Evolutionary conservation across 2,797 vertebrate species (phyloP).

Genomic region (Rallus crepitans): DNA sequence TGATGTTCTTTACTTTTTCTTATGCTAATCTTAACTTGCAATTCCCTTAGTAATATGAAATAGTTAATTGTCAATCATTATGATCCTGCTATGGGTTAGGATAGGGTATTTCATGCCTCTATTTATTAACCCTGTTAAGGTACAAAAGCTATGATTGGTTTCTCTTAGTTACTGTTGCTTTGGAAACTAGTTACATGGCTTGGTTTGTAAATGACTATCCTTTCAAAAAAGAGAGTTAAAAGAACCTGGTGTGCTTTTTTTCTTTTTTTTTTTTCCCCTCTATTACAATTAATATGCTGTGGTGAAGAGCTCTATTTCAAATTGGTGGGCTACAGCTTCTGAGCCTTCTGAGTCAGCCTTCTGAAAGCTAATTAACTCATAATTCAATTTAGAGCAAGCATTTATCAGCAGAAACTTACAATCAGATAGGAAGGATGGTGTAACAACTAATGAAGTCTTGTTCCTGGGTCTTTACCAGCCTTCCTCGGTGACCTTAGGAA

Average conservation of each 20-base stretch:
- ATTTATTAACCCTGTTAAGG: constrained; percentile 10
- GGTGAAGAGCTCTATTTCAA: background rate
- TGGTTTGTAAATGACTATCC: constrained; percentile 1
- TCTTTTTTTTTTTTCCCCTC: background rate
- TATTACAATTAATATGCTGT: background rate
- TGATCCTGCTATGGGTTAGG: background rate
- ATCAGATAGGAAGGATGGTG: background rate
- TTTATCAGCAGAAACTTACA: constrained; percentile 30
- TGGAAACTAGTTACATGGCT: constrained; percentile 49
- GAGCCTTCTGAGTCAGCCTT: constrained; percentile 2
- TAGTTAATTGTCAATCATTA: background rate
- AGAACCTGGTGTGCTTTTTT: background rate
- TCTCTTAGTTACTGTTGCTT: constrained; percentile 70
- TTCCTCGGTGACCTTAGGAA: background rate
- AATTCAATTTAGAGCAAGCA: constrained; percentile 23
- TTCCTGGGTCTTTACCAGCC: background rate
- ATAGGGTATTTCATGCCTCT: background rate
- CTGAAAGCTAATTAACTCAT: constrained; percentile 30
- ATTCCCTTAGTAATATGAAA: background rate
- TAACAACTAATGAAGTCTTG: background rate
- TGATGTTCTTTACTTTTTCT: background rate
- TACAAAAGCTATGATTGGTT: background rate
- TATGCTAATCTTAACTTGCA: background rate
- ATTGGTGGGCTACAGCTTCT: background rate
- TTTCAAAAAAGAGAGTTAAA: background rate